Percentiles rank a stretch among this genome's conserved stretches.
phyloP scores from a whole-genome alignment of 2,888 invertebrate species.

The Acronicta alni region DNA sequence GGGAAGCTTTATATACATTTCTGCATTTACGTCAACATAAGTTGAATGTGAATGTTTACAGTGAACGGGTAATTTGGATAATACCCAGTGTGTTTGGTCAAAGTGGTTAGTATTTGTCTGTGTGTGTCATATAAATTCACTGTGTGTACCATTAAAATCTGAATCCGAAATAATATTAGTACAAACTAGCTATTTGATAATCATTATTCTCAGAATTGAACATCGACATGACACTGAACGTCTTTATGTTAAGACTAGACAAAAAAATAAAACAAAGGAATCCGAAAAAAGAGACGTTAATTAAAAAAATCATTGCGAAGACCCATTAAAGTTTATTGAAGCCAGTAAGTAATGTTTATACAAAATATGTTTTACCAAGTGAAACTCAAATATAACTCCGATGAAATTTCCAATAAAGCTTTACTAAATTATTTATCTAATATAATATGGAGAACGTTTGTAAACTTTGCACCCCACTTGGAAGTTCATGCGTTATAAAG shows the following conservation, averaged over 20 bases:
- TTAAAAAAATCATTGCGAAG: too few species aligned
- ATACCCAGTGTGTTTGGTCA: neutral
- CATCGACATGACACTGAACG: too few species aligned
- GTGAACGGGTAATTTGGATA: neutral
- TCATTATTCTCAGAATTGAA: too few species aligned
- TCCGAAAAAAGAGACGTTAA: too few species aligned
- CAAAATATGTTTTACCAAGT: slow-evolving; percentile 10
- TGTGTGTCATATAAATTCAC: neutral
- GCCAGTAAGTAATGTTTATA: slow-evolving; percentile 2
- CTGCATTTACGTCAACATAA: slow-evolving; percentile 8
- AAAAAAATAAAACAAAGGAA: too few species aligned
- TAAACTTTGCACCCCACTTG: slow-evolving; percentile 54
- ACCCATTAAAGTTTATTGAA: neutral
- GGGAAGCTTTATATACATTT: slow-evolving; percentile 35
- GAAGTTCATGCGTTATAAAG: slow-evolving; percentile 60
- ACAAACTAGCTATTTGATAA: too few species aligned
- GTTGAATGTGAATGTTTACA: neutral
- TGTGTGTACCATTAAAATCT: too few species aligned
- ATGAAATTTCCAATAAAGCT: slow-evolving; percentile 57
- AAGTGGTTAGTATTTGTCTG: neutral
- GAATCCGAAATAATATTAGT: too few species aligned
- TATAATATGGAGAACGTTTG: slow-evolving; percentile 62
- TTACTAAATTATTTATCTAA: slow-evolving; percentile 62
- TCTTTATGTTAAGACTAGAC: too few species aligned
- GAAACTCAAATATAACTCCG: slow-evolving; percentile 33